Percentiles rank a stretch among this genome's conserved stretches.
Conservation (phyloP, 64 coral and sea anemone species). For the Cladopsammia gracilis region DNA sequence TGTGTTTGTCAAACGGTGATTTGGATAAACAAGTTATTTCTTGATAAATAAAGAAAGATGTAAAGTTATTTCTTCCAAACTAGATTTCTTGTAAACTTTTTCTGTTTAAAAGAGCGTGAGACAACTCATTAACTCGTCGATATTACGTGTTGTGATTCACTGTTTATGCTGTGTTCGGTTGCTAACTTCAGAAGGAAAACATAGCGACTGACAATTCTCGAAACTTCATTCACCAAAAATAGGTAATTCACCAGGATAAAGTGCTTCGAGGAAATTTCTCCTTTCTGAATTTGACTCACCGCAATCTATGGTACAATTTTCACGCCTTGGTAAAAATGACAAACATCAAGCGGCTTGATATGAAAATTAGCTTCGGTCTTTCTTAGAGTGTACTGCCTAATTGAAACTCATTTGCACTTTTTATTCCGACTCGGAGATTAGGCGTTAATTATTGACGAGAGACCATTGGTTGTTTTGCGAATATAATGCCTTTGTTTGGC, state of each 20-base stretch:
- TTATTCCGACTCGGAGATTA: conserved; percentile 2
- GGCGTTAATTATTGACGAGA: neutral
- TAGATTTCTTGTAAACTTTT: neutral
- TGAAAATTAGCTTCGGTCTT: conserved; percentile 3
- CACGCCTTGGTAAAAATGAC: neutral
- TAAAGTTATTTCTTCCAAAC: neutral
- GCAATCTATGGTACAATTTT: neutral
- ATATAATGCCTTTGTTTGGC: neutral
- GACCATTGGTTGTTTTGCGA: neutral
- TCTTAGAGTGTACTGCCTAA: neutral
- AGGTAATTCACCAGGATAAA: neutral
- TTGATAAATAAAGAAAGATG: neutral
- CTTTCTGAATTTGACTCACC: neutral
- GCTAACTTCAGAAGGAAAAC: neutral
- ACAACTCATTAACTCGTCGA: neutral
- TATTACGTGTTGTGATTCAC: neutral
- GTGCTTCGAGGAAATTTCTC: neutral
- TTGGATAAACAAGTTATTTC: neutral
- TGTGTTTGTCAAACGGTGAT: neutral
- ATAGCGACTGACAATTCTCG: neutral
- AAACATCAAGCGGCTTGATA: neutral
- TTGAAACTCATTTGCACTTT: conserved; percentile 34
- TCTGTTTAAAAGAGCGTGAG: neutral
- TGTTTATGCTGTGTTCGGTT: conserved; percentile 10
- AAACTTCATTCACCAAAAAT: no score